Evolutionary conservation across 1,140 invertebrate genomes (phyloP).

Genomic region (Lysiphlebus fabarum): DNA sequence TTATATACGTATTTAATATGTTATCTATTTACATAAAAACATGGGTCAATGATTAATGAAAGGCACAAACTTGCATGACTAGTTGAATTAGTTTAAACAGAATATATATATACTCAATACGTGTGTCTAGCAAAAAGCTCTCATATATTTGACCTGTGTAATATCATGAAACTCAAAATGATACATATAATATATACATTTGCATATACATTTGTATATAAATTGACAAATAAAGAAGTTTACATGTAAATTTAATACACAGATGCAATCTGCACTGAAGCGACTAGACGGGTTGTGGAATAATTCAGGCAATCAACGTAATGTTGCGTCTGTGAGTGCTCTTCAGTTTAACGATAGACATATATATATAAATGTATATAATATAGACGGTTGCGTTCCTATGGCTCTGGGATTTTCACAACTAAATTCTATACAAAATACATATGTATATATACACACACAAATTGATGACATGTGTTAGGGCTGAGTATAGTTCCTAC

Average conservation of each 20-base stretch:
- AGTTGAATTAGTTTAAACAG: too few relatives aligned
- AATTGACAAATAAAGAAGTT: neutral
- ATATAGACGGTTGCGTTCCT: slow-evolving; percentile 22
- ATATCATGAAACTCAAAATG: too few relatives aligned
- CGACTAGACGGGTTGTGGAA: slow-evolving; percentile 44
- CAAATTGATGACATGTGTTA: neutral
- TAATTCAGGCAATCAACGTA: slow-evolving; percentile 56
- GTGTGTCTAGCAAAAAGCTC: too few relatives aligned
- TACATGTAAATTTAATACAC: neutral
- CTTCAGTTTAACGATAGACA: slow-evolving; percentile 37
- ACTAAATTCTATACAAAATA: slow-evolving; percentile 12
- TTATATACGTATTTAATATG: too few relatives aligned
- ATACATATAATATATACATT: too few relatives aligned
- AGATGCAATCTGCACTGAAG: slow-evolving; percentile 1
- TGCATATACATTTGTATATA: too few relatives aligned
- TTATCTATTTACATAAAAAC: too few relatives aligned
- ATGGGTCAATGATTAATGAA: too few relatives aligned
- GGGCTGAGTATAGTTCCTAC: too few relatives aligned
- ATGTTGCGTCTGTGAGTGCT: slow-evolving; percentile 52
- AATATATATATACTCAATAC: too few relatives aligned
- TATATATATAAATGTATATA: slow-evolving; percentile 18
- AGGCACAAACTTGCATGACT: too few relatives aligned
- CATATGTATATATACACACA: neutral
- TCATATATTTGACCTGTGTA: too few relatives aligned
- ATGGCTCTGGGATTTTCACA: slow-evolving; percentile 4